Conservation (phyloP, 2,797 vertebrate species). For the Spinibarbus caldwelli region DNA sequence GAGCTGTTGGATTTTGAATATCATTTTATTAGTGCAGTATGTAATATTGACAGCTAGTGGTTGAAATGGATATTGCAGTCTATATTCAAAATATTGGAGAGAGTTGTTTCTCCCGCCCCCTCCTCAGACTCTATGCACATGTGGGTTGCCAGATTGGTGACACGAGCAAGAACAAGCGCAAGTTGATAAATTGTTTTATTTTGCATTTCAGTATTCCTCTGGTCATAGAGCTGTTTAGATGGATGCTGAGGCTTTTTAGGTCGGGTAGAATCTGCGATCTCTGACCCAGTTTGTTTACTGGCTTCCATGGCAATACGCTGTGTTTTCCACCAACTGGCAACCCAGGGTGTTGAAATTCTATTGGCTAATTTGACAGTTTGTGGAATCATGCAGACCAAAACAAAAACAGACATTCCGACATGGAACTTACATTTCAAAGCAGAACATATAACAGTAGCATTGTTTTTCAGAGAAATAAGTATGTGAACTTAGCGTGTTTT, state of each 20-base stretch:
- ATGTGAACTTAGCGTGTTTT: not conserved
- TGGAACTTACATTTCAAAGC: not conserved
- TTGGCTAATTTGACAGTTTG: not conserved
- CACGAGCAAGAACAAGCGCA: not conserved
- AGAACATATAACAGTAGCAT: not conserved
- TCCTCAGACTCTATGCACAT: not conserved
- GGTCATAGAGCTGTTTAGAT: too few relatives aligned
- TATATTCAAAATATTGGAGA: not conserved
- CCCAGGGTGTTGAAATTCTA: not conserved
- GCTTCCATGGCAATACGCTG: not conserved
- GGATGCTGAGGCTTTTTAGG: not conserved
- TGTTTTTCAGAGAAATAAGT: not conserved
- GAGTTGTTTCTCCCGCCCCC: not conserved
- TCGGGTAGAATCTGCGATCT: not conserved
- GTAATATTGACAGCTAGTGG: not conserved
- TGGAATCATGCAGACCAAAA: not conserved
- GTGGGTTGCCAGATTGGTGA: not conserved
- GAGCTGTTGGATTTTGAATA: not conserved
- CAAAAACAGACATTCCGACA: not conserved
- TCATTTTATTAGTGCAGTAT: not conserved
- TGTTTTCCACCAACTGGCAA: not conserved
- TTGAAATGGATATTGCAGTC: not conserved
- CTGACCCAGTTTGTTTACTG: not conserved
- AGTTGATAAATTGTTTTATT: not conserved
- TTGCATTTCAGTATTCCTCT: too few relatives aligned